Base-by-base conservation (phyloP, 2,888 invertebrate species). In the Drosophila emarginata region DNA sequence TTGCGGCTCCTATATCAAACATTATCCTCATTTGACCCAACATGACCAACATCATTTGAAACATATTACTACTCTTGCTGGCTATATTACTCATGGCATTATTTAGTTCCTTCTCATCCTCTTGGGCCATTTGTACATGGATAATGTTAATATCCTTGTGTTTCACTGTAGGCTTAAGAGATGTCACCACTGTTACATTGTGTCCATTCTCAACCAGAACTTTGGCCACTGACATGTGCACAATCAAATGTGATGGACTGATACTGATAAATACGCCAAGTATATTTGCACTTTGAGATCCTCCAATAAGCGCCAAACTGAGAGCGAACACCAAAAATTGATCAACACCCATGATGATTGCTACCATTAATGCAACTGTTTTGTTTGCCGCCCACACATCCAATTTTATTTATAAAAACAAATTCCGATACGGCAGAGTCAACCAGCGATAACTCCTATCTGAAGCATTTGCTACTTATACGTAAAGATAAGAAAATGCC, bases 161-260 rank as follows among this genome's bases (percentile, higher is more conserved):
- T 0, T 36, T 77, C 3, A 89, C 73, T 0, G 59, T 37, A 2
- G 91, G 80, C 12, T 84, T 77, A 0, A 87, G 39, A 0, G 80
- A 61, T 1, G 87, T 87, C 0, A 91, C 79, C n/a, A 91, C 86
- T 0, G 91, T 91, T 18, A 91, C 86, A 79, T 91, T 89, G 57
- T 91, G 91, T 0, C 91, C 91, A 18, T 72, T 63, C 50, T 90
- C 90, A 0, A 87, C 87, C 54, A 91, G 64, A 7, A 78, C 82
- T 59, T 87, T 87, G 0, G 73, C 81, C 37, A 88, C 56, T 0
- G 90, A 78, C 89, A 90, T 88, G n/a, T 91, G 85, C 0, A 91
- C 67, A 23, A 91, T 89, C 28, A 90, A 57, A 76, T 91, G 91
- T 4, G 91, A 91, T 21, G 83, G 88, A 61, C 89, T 83, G 0